Conservation (phyloP, 30 jellyfish, hydroid and myxozoan species). For the Aurelia sp. region DNA sequence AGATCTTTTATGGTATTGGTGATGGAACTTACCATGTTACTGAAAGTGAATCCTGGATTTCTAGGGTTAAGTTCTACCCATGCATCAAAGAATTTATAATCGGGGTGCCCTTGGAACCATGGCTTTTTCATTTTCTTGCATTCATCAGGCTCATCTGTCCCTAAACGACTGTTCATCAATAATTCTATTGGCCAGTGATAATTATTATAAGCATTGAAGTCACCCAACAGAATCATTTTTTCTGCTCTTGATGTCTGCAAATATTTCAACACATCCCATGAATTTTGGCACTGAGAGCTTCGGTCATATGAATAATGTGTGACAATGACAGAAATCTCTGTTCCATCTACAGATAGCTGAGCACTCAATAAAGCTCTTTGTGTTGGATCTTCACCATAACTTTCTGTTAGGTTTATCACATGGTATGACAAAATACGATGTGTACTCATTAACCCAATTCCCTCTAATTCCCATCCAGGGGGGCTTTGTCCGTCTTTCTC, state of each 20-base stretch:
- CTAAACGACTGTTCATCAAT: constrained; percentile 55
- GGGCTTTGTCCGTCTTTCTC: constrained; percentile 40
- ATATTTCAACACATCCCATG: constrained; percentile 72
- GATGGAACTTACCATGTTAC: constrained; percentile 82
- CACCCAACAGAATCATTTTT: constrained; percentile 75
- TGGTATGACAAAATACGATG: constrained; percentile 60
- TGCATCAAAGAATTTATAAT: constrained; percentile 78
- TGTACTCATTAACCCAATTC: constrained; percentile 82
- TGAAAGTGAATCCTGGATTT: constrained; percentile 75
- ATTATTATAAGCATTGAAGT: constrained; percentile 67
- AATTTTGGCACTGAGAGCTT: constrained; percentile 74
- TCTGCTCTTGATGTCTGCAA: constrained; percentile 77
- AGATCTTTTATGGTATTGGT: no score
- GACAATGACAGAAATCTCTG: constrained; percentile 62
- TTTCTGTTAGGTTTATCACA: constrained; percentile 52
- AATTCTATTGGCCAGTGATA: constrained; percentile 79
- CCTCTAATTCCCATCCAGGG: constrained; percentile 94
- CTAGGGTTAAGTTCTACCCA: constrained; percentile 59
- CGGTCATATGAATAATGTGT: constrained; percentile 81
- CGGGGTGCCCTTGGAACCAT: constrained; percentile 68
- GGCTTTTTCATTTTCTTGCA: constrained; percentile 47
- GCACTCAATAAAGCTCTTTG: constrained; percentile 78
- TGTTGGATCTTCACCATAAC: constrained; percentile 44
- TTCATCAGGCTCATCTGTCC: constrained; percentile 35
- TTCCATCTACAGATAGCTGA: constrained; percentile 60